These are phyloP conservation scores for Drosophila prolongata DNA, from an alignment of 2,888 invertebrate genomes.

Conservation along the genomic window DNA sequence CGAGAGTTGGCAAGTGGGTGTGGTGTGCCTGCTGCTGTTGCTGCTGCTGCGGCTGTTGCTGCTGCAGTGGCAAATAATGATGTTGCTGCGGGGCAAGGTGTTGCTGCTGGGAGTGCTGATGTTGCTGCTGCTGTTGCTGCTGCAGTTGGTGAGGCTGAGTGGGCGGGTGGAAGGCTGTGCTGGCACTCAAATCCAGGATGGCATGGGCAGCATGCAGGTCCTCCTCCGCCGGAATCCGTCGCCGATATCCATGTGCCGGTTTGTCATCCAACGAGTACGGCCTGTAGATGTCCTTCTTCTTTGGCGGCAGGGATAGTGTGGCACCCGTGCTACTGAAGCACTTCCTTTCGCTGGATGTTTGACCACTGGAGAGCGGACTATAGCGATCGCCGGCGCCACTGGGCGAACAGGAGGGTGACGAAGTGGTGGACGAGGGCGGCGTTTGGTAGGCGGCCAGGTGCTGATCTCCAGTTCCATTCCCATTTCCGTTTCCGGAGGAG, in stretches of 20 bases:
- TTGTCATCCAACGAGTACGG: slow-evolving; percentile 93
- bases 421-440: slow-evolving; percentile 83
- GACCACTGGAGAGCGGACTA: slow-evolving; percentile 81
- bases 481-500: slow-evolving; percentile 19
- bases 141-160: slow-evolving; percentile 85
- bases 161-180: slow-evolving; percentile 90
- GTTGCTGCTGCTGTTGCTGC: slow-evolving; percentile 63
- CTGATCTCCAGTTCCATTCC: slow-evolving; percentile 38
- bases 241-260: slow-evolving; percentile 80
- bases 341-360: slow-evolving; percentile 90
- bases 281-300: slow-evolving; percentile 95
- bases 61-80: slow-evolving; percentile 82
- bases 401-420: slow-evolving; percentile 83
- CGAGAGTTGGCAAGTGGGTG: slow-evolving; percentile 56
- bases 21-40: slow-evolving; percentile 56
- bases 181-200: slow-evolving; percentile 94
- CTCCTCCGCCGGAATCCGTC: slow-evolving; percentile 89
- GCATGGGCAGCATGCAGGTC: slow-evolving; percentile 95
- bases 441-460: slow-evolving; percentile 82
- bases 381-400: slow-evolving; percentile 73
- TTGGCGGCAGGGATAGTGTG: slow-evolving; percentile 93
- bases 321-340: slow-evolving; percentile 94
- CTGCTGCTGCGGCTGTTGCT: slow-evolving; percentile 72
- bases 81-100: slow-evolving; percentile 80
- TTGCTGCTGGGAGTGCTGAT: slow-evolving; percentile 48